A percentile compares a stretch with the other conserved stretches of the same genome.
phyloP scores from a whole-genome alignment of 53 echinoderm and acorn worm genomes.

The Temnopleurus reevesii region DNA sequence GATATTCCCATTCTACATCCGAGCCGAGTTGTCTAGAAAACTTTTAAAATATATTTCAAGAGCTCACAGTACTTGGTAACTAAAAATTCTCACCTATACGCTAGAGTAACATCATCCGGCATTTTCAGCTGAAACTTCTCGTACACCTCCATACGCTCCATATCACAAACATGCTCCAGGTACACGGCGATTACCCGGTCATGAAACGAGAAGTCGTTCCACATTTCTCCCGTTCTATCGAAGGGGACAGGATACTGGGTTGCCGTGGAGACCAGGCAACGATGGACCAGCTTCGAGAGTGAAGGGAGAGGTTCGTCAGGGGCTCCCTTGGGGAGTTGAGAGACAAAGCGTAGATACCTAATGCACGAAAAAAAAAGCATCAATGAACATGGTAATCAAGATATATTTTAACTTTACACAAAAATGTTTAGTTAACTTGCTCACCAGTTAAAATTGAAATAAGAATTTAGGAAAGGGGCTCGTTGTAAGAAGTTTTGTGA shows the following conservation, averaged over 20 bases:
- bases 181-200: slow-evolving; percentile 68
- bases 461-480: too few species aligned
- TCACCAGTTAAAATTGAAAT: too few species aligned
- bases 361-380: neutral
- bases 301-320: neutral
- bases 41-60: too few species aligned
- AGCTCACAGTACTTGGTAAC: too few species aligned
- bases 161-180: slow-evolving; percentile 51
- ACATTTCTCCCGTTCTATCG: slow-evolving; percentile 40
- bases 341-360: slow-evolving; percentile 71
- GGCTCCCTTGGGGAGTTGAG: neutral
- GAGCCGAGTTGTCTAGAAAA: too few species aligned
- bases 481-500: too few species aligned
- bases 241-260: slow-evolving; percentile 68
- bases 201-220: slow-evolving; percentile 80
- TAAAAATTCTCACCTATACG: slow-evolving; percentile 67
- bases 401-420: too few species aligned
- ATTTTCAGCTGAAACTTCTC: slow-evolving; percentile 65
- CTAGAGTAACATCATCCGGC: slow-evolving; percentile 70
- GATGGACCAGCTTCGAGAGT: slow-evolving; percentile 74
- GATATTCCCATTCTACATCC: too few species aligned
- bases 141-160: slow-evolving; percentile 62
- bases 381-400: neutral
- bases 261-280: slow-evolving; percentile 72
- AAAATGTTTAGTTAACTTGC: too few species aligned